phyloP scores from a whole-genome alignment of 2,113 vertebrate genomes.

The Engraulis encrasicolus region DNA sequence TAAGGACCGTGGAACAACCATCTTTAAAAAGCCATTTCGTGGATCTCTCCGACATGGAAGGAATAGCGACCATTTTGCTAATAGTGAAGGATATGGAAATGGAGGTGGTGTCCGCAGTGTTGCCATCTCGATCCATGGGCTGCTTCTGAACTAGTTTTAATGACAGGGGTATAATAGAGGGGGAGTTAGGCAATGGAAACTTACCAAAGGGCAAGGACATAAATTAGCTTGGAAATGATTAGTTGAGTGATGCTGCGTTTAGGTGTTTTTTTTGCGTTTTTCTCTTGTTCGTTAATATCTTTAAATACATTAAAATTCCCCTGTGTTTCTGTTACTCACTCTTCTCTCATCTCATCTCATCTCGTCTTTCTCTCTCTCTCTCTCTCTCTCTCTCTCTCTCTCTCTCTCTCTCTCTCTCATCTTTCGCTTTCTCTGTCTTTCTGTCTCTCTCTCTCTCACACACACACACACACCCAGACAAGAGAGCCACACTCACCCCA shows the following conservation, averaged over 20 bases:
- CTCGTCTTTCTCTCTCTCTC: too few relatives aligned
- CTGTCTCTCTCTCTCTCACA: neutral
- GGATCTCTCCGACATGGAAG: neutral
- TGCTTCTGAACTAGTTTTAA: constrained; percentile 13
- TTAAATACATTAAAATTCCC: neutral
- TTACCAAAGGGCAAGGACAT: constrained; percentile 61
- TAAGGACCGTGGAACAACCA: neutral
- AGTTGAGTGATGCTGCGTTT: constrained; percentile 71
- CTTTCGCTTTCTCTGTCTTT: too few relatives aligned
- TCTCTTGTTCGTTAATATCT: neutral
- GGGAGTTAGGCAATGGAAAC: constrained; percentile 23
- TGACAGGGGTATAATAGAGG: neutral
- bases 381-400: constrained; percentile 53
- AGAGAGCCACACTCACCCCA: neutral
- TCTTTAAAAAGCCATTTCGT: too few relatives aligned
- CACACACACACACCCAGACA: neutral
- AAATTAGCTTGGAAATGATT: constrained; percentile 81
- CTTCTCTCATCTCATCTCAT: too few relatives aligned
- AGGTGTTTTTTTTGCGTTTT: constrained; percentile 52
- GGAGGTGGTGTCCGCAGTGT: neutral
- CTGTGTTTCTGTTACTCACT: too few relatives aligned
- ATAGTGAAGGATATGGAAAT: neutral
- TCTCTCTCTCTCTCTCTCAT: neutral
- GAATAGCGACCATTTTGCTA: neutral
- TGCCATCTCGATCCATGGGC: constrained; percentile 26